Evolutionary conservation across 2,888 invertebrate genomes (phyloP), one percentile per base, ranked within the genome.

Genomic region (Patella ulyssiponensis): DNA sequence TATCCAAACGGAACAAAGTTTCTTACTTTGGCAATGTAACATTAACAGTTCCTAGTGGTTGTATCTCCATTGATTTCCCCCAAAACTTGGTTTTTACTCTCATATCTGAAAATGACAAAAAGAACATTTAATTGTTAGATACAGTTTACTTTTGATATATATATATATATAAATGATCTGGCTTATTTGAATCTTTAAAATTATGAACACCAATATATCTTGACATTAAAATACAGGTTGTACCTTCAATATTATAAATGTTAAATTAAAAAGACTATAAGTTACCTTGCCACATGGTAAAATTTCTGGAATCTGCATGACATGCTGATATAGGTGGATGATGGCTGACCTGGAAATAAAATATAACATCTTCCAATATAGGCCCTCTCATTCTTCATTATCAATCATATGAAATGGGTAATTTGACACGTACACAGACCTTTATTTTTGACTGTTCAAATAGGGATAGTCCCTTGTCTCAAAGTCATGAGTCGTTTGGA

Each of bases 11-110:
- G 52, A 73, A 64, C 9, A 33, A 33, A 52, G 70, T 4, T 33
- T 82, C 87, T 82, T 83, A 92, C 92, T 90, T 92, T 72, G 91
- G 91, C 77, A 93, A 86, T 69, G 93, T 88, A 14, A 96, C 93
- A 89, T 95, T 94, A 0, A 95, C 95, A 70, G 90, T 90, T 77
- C 93, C 96, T 33, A 95, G 93, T 0, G 96, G 96, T 91, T 96
- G 96, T 91, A 96, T 95, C 93, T 96, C 96, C 95, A 96, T 96
- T 77, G 96, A 96, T 92, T 96, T 96, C 80, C 96, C 96, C 96
- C 96, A 96, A 93, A 96, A 96, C 92, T 96, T 96, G 79, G 96
- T 96, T 92, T 96, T 96, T 86, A 96, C 95, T 84, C 96, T 93
- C 14, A 95, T 94, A 90, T 96, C 96, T 92, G 44, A 44, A 44